A percentile compares a stretch with the other conserved stretches of the same genome.
Conservation (phyloP, 2,113 vertebrate genomes). For the Acrocephalus arundinaceus region DNA sequence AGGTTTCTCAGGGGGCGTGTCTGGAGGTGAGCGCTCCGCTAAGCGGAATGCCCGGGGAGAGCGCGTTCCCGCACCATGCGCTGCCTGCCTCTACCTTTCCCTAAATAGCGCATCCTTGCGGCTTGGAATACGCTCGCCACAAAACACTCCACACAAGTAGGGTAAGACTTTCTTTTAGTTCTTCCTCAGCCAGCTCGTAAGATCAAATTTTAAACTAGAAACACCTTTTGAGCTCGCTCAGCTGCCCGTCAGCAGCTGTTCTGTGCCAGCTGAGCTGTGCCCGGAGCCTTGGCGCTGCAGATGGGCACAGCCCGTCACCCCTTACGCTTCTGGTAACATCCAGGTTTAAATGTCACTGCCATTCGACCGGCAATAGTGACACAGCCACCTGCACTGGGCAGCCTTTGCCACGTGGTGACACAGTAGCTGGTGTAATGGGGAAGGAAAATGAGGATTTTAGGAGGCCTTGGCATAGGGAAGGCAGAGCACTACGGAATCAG, state of each 20-base stretch:
- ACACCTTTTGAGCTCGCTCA: neutral
- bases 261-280: neutral
- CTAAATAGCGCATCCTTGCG: rapidly evolving
- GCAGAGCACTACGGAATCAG: neutral
- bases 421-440: neutral
- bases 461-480: neutral
- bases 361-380: rapidly evolving
- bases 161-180: neutral
- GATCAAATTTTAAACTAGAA: neutral
- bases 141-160: neutral
- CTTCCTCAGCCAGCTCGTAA: neutral
- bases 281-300: neutral
- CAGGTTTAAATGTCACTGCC: neutral
- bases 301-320: neutral
- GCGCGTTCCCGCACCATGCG: rapidly evolving
- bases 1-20: neutral
- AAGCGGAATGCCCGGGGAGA: neutral
- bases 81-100: neutral
- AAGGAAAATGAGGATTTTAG: neutral
- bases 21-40: neutral
- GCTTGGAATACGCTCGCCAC: neutral
- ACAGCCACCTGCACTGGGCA: neutral
- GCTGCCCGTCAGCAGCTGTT: neutral
- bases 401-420: neutral
- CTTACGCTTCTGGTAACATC: rapidly evolving